Base-by-base conservation (phyloP, 1,140 invertebrate species). In the Drosophila pseudoananassae region DNA sequence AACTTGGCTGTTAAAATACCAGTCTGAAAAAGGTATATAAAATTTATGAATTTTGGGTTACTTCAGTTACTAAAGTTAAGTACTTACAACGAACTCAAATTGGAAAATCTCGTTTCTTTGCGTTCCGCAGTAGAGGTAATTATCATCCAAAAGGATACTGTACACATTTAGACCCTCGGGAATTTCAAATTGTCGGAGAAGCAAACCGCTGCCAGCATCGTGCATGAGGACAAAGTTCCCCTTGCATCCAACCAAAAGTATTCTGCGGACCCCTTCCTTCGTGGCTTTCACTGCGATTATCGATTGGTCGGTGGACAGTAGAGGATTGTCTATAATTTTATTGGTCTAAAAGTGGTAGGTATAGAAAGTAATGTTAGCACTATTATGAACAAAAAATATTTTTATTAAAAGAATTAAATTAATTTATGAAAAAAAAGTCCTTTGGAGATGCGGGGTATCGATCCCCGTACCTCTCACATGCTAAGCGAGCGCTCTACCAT, bases 401-500 rank as follows among this genome's bases (percentile, higher is more conserved):
- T 50, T 3, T 40, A 20, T 23, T 29, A 56, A 51, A 56, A 45
- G 10, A 15, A 40, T 33, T 36, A 46, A 14, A n/a, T 23, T 20
- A 20, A 14, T 7, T 50, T 12, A 20, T 71, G n/a, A n/a, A 38
- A 6, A 17, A 12, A 4, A 45, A 33, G 47, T 7, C 12, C 3
- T 36, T 75, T 92, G 91, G 91, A 92, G 94, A 94, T 94, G 94
- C 94, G 93, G 94, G 94, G 95, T 92, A 96, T 96, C 95, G 95
- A 96, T 96, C 94, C 95, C 94, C 93, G 95, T 95, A 95, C 95
- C 95, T 95, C 95, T 95, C 95, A 94, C 94, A 95, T 96, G 95
- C 95, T 95, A 96, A 96, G 95, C 95, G 94, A 96, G 95, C 94
- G 95, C 95, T 96, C 95, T 96, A 96, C 95, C 95, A 95, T 95